Evolutionary conservation across 2,797 vertebrate genomes (phyloP).

Genomic region (Odontamblyopus lacepedii): DNA sequence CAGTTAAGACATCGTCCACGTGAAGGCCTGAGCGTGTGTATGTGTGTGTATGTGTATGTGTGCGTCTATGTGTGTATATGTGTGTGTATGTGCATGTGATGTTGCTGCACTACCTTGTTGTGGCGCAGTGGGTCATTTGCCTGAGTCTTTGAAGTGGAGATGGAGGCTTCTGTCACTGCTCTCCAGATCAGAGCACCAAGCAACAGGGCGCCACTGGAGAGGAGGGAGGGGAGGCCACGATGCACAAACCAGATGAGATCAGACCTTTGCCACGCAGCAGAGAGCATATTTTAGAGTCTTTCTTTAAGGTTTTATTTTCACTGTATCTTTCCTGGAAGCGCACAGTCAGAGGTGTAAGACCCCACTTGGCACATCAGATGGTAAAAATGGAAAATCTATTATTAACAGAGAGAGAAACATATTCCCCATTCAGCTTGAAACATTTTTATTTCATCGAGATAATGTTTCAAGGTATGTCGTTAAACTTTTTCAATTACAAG

Average conservation of each 20-base stretch:
- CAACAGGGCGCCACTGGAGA: slow-evolving; percentile 36
- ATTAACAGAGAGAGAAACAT: neutral
- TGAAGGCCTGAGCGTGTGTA: slow-evolving; percentile 23
- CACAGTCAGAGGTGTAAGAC: neutral
- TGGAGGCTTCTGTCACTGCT: slow-evolving; percentile 47
- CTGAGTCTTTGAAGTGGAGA: slow-evolving; percentile 60
- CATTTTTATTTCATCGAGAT: neutral
- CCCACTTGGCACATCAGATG: neutral
- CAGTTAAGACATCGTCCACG: slow-evolving; percentile 53
- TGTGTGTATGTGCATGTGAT: slow-evolving; percentile 26
- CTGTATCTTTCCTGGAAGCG: neutral
- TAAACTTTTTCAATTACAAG: too few species aligned
- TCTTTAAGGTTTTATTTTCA: neutral
- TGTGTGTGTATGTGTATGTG: slow-evolving; percentile 10
- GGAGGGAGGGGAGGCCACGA: slow-evolving; percentile 47
- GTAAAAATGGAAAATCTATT: neutral
- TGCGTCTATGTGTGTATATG: neutral
- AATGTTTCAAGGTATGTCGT: neutral
- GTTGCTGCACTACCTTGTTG: slow-evolving; percentile 21
- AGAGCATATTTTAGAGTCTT: neutral
- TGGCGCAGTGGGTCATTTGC: slow-evolving; percentile 48
- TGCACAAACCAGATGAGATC: slow-evolving; percentile 48
- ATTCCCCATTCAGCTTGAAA: neutral
- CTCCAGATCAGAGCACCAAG: slow-evolving; percentile 57
- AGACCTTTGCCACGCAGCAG: slow-evolving; percentile 27